Base-by-base conservation (phyloP, 2,113 vertebrate genomes). In the Procavia capensis region DNA sequence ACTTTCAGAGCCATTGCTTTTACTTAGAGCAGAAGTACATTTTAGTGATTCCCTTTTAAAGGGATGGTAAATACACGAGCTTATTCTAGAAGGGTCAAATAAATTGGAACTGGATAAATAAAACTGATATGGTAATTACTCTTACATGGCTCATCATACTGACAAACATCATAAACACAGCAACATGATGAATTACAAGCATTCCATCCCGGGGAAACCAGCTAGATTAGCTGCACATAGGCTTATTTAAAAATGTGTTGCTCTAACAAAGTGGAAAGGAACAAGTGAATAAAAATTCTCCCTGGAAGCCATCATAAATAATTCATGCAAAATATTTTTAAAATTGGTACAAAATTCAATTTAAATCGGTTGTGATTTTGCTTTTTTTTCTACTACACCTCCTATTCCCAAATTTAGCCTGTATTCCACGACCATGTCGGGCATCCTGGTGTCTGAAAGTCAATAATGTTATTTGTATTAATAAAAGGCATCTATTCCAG, bases 251-350 rank as follows among this genome's bases (percentile, higher is more conserved):
- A 92, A 93, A 95, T 89, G 59, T 86, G 83, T 87, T 91, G 31
- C 88, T 96, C 83, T 96, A 96, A 96, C 88, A 97, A 97, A 97
- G 83, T 86, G 19, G 64, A 92, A 94, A 94, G 54, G 64, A 96
- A 70, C 80, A 93, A 95, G 63, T 74, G 88, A 97, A 95, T 74
- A 95, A 94, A 97, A 96, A 95, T 80, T 95, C 41, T 88, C 76
- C 93, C 95, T 95, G 94, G 94, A 96, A 97, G 94, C 70, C 80
- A 89, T 95, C 80, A 97, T 97, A 97, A 91, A 97, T 97, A 96
- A 97, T 97, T 93, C 88, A 95, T 82, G 59, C 24, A 94, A 96
- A 97, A 97, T 93, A 94, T 83, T 96, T 96, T 88, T 34, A 29
- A 95, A 96, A 97, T 94, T 54, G 20, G 36, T 93, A 66, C 29